phyloP scores from a whole-genome alignment of 2,888 invertebrate species.

The Aquatica leii region DNA sequence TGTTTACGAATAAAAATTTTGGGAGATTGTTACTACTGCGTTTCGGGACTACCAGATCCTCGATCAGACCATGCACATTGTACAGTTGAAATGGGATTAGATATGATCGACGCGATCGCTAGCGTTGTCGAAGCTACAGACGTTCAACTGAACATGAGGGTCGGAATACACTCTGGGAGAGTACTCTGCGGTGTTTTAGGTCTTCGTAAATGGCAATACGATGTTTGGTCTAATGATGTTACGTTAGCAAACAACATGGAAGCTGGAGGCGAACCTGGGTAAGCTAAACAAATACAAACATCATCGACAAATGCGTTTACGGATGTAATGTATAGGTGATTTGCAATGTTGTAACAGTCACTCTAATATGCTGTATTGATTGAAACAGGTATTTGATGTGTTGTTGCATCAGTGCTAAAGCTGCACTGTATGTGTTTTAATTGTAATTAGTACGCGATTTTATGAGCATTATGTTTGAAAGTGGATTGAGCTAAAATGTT shows the following conservation, averaged over 20 bases:
- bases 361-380: no score
- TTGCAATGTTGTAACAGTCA: no score
- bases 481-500: no score
- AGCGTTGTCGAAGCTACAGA: slow-evolving; percentile 90
- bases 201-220: slow-evolving; percentile 91
- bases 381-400: no score
- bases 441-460: no score
- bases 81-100: slow-evolving; percentile 86
- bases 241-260: slow-evolving; percentile 91
- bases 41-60: slow-evolving; percentile 89
- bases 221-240: slow-evolving; percentile 94
- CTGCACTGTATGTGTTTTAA: no score
- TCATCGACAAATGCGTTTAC: background rate
- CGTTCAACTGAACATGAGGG: slow-evolving; percentile 91
- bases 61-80: slow-evolving; percentile 92
- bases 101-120: slow-evolving; percentile 88
- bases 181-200: slow-evolving; percentile 91
- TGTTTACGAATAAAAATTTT: slow-evolving; percentile 84
- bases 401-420: no score
- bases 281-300: slow-evolving; percentile 49
- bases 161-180: slow-evolving; percentile 90
- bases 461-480: no score
- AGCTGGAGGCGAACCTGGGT: slow-evolving; percentile 90
- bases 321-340: no score
- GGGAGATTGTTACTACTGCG: slow-evolving; percentile 95